phyloP scores from a whole-genome alignment of 1,140 invertebrate genomes.

The Drosophila orosa region DNA sequence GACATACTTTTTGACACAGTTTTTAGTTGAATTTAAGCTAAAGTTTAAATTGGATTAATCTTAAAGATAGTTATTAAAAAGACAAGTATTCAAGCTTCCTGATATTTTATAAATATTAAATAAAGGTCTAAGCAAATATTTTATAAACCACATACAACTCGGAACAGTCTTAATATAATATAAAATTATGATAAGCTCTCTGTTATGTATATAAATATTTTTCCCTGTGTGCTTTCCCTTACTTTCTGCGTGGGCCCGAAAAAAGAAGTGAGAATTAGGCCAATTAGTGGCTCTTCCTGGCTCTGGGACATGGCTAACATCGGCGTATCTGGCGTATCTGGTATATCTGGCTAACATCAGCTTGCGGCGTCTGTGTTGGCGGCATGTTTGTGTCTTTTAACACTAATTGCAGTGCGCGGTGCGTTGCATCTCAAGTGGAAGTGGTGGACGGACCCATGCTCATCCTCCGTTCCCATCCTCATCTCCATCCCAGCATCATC shows the following conservation, averaged over 20 bases:
- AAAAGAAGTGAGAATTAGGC: conserved; percentile 76
- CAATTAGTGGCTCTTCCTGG: conserved; percentile 74
- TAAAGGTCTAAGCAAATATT: neutral
- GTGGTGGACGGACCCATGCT: conserved; percentile 12
- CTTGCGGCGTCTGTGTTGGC: conserved; percentile 42
- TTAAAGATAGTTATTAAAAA: neutral
- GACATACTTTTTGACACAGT: neutral
- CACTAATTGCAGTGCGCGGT: conserved; percentile 69
- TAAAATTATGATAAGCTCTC: neutral
- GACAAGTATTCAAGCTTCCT: neutral
- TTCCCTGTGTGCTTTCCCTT: conserved; percentile 12
- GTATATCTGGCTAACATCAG: conserved; percentile 44
- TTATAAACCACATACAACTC: neutral
- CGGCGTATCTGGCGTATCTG: conserved; percentile 17
- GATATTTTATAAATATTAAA: no score
- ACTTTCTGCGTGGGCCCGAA: conserved; percentile 53
- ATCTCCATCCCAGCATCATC: conserved; percentile 5
- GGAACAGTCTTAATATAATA: neutral
- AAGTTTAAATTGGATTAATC: neutral
- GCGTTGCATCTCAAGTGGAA: conserved; percentile 62
- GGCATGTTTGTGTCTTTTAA: conserved; percentile 76
- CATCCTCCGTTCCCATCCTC: neutral
- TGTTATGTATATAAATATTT: conserved; percentile 1
- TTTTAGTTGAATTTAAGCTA: neutral
- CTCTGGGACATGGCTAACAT: conserved; percentile 31